A percentile compares a stretch with the other conserved stretches of the same genome.
Conservation (phyloP, 2,797 vertebrate species). For the Ispidina picta region DNA sequence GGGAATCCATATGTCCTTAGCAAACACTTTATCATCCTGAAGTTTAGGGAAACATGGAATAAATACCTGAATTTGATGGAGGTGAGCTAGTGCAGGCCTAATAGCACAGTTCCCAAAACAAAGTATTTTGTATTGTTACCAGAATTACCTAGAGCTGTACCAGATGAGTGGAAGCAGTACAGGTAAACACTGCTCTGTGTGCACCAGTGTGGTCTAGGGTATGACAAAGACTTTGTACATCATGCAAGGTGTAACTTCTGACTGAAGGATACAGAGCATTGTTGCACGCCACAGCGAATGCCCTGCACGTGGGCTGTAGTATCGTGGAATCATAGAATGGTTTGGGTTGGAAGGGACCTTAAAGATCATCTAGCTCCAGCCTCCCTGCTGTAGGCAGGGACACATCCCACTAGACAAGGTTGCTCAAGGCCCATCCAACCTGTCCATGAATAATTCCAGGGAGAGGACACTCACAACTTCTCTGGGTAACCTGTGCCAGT, state of each 20-base stretch:
- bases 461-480: no score
- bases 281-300: not conserved
- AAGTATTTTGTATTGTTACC: not conserved
- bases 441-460: no score
- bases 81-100: not conserved
- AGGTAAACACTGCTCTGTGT: not conserved
- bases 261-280: not conserved
- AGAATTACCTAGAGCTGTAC: not conserved
- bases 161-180: not conserved
- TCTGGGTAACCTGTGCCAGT: no score
- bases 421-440: no score
- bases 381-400: no score
- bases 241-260: not conserved
- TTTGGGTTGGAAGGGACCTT: no score
- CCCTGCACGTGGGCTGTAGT: not conserved
- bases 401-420: no score
- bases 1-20: rapidly evolving
- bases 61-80: not conserved
- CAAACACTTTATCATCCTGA: not conserved
- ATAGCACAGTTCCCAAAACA: rapidly evolving
- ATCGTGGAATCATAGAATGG: no score
- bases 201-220: not conserved
- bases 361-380: no score
- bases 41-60: not conserved
- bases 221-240: rapidly evolving